These are phyloP conservation scores for Tenualosa ilisha DNA, from an alignment of 2,797 vertebrate genomes.

Conservation along the genomic window DNA sequence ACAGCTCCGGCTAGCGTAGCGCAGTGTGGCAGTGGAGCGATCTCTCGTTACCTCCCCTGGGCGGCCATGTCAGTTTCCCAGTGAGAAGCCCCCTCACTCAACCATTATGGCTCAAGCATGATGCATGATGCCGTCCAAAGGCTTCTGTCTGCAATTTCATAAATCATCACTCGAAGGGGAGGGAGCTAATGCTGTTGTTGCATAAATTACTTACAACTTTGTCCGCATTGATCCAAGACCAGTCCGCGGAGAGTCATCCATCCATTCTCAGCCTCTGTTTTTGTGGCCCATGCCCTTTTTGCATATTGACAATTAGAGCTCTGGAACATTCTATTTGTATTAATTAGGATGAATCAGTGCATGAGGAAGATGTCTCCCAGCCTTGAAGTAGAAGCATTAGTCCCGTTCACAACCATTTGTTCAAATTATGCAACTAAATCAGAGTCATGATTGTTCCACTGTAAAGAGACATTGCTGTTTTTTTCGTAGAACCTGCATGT, in stretches of 20 bases:
- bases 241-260: conserved; percentile 41
- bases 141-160: conserved; percentile 44
- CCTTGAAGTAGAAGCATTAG: conserved; percentile 15
- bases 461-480: neutral
- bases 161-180: conserved; percentile 44
- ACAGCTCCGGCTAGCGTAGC: neutral
- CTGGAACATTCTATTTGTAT: conserved; percentile 24
- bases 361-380: conserved; percentile 8
- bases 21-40: neutral
- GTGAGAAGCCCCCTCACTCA: conserved; percentile 18
- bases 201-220: conserved; percentile 54
- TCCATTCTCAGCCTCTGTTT: conserved; percentile 39
- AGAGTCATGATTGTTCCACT: neutral
- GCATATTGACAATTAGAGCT: conserved; percentile 56
- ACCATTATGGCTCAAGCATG: neutral
- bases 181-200: conserved; percentile 37
- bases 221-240: conserved; percentile 47
- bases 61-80: conserved; percentile 36
- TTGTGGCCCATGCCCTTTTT: conserved; percentile 58
- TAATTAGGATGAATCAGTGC: conserved; percentile 21
- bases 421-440: conserved; percentile 23
- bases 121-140: conserved; percentile 39
- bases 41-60: conserved; percentile 30
- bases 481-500: neutral
- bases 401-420: conserved; percentile 11